Percentiles rank a stretch among this genome's conserved stretches.
Conservation (phyloP, 2,888 invertebrate species). For the Patella pellucida region DNA sequence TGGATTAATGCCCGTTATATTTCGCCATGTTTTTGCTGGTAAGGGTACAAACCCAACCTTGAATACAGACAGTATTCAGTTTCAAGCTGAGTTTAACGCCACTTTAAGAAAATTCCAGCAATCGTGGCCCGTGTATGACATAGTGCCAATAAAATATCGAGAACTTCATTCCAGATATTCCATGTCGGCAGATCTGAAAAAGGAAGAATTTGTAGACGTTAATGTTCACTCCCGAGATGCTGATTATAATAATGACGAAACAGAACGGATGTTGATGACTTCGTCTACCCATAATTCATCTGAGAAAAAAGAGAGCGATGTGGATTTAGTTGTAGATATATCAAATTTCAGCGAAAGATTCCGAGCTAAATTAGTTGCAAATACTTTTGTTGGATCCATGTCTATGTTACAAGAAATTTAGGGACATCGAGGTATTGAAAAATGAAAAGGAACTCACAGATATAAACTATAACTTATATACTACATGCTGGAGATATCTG, state of each 20-base stretch:
- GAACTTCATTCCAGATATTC: not conserved
- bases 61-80: slow-evolving; percentile 52
- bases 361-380: not conserved
- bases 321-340: not conserved
- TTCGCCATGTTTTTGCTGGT: slow-evolving; percentile 49
- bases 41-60: slow-evolving; percentile 42
- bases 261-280: not conserved
- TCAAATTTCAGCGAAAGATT: not conserved
- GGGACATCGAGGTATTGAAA: not conserved
- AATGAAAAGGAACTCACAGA: not conserved
- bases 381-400: not conserved
- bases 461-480: not conserved
- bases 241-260: not conserved
- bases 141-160: not conserved
- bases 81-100: slow-evolving; percentile 36
- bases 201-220: not conserved
- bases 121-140: not conserved
- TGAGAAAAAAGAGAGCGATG: not conserved
- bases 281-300: not conserved
- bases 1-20: slow-evolving; percentile 51
- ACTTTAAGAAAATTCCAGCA: slow-evolving; percentile 21
- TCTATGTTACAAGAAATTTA: not conserved
- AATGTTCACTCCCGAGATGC: not conserved
- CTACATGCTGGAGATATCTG: too few species aligned
- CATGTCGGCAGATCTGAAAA: not conserved